phyloP scores from a whole-genome alignment of 2,113 vertebrate genomes.

The Hypocryptadius cinnamomeus region DNA sequence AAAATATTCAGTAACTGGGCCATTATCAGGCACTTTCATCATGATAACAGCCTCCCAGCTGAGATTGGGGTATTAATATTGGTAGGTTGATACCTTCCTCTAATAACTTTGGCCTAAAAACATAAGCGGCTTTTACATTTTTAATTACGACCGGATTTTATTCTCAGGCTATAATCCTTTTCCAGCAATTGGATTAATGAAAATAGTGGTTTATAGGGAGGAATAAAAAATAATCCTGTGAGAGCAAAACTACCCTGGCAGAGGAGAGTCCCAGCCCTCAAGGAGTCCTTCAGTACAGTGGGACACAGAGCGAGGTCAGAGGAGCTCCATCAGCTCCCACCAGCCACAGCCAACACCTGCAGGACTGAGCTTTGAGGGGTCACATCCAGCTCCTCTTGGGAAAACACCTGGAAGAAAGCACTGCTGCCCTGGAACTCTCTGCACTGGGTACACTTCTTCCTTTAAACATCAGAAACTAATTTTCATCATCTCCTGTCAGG shows the following conservation, averaged over 20 bases:
- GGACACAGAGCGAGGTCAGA: neutral
- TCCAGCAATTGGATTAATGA: constrained; percentile 48
- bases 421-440: neutral
- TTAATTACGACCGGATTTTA: constrained; percentile 26
- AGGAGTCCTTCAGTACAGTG: neutral
- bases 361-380: neutral
- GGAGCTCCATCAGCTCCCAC: neutral
- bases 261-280: neutral
- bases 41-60: neutral
- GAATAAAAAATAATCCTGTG: neutral
- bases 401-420: neutral
- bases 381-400: neutral
- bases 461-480: neutral
- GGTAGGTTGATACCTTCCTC: neutral
- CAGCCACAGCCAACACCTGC: neutral
- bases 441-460: neutral
- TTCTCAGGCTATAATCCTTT: constrained; percentile 17
- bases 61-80: neutral
- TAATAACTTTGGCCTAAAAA: constrained; percentile 56
- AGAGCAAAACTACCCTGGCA: neutral
- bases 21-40: neutral
- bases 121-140: constrained; percentile 36
- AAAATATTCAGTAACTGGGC: neutral
- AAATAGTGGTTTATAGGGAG: neutral
- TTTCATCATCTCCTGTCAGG: neutral